These are phyloP conservation scores for Monomorium pharaonis DNA, from an alignment of 1,140 invertebrate genomes.

Conservation along the genomic window DNA sequence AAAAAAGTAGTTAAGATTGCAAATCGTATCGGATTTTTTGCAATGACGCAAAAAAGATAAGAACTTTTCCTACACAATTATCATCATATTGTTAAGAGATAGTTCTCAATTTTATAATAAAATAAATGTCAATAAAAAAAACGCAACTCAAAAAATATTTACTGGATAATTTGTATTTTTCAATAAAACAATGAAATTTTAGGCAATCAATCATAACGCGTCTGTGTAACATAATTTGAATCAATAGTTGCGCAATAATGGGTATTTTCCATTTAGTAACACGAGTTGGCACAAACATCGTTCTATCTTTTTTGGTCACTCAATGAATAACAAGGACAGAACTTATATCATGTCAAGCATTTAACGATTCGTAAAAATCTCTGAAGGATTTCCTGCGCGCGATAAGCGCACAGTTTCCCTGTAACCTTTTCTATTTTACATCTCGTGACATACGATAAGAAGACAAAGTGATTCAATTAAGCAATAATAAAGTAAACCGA, in stretches of 20 bases:
- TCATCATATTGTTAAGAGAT: background rate
- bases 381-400: constrained; percentile 26
- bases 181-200: background rate
- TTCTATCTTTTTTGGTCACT: too few relatives aligned
- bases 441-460: background rate
- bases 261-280: too few relatives aligned
- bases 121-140: background rate
- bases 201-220: background rate
- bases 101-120: background rate
- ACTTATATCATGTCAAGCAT: too few relatives aligned
- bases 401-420: too few relatives aligned
- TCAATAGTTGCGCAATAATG: background rate
- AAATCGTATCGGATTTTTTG: background rate
- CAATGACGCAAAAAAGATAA: background rate
- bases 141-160: background rate
- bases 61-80: background rate
- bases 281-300: too few relatives aligned
- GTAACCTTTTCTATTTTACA: too few relatives aligned
- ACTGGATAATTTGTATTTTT: background rate
- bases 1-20: background rate
- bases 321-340: too few relatives aligned
- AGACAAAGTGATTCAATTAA: background rate
- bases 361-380: background rate
- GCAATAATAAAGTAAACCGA: background rate
- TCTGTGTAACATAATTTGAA: background rate